Conservation (phyloP, 2,113 vertebrate genomes). For the Notarius lentiginosus region DNA sequence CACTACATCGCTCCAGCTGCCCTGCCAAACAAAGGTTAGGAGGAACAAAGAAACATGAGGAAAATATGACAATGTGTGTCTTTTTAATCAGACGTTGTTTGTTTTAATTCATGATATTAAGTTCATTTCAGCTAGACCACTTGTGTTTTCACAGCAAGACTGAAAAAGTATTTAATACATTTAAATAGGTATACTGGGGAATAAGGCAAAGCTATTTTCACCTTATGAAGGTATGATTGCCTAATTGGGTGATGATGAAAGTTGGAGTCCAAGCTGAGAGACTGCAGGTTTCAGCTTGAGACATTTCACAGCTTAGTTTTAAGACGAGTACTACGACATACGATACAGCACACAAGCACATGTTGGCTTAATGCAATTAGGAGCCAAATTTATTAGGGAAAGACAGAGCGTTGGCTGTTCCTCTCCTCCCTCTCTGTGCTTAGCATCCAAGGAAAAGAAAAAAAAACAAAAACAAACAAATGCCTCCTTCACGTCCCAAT, state of each 20-base stretch:
- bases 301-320: conserved; percentile 18
- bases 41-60: background rate
- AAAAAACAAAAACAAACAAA: conserved; percentile 63
- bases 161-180: background rate
- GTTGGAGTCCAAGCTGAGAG: background rate
- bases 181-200: background rate
- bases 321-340: conserved; percentile 10
- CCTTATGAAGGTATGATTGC: background rate
- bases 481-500: conserved; percentile 67
- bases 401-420: conserved; percentile 65
- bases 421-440: conserved; percentile 29
- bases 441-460: conserved; percentile 57
- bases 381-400: conserved; percentile 64
- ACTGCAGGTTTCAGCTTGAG: background rate
- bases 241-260: background rate
- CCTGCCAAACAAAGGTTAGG: conserved; percentile 70
- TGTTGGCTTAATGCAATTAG: conserved; percentile 67
- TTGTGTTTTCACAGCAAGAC: background rate
- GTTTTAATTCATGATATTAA: background rate
- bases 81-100: too few species aligned
- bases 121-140: background rate
- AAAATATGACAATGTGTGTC: too few species aligned
- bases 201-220: background rate
- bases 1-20: conserved; percentile 94
- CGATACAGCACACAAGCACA: conserved; percentile 26